Conservation (phyloP, 2,113 vertebrate species). For the Hylia prasina region DNA sequence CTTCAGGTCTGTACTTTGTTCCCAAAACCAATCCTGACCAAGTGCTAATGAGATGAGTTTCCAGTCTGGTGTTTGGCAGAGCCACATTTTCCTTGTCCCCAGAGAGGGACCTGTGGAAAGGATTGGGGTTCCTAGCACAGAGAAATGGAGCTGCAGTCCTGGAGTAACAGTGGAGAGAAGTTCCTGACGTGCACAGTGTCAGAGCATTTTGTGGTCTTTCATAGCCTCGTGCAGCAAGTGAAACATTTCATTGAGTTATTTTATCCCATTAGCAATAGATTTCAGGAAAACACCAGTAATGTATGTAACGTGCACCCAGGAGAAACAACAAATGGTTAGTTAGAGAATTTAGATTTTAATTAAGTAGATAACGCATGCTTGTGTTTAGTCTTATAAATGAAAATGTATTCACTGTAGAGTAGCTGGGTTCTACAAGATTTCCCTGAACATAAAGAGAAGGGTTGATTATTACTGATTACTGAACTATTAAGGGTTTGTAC, state of each 20-base stretch:
- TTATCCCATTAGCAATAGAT: conserved; percentile 53
- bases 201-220: neutral
- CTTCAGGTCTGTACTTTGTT: neutral
- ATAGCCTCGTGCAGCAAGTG: neutral
- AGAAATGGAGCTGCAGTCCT: neutral
- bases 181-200: accelerated
- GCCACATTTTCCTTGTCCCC: neutral
- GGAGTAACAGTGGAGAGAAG: neutral
- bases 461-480: conserved; percentile 73
- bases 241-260: conserved; percentile 27
- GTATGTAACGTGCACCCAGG: conserved; percentile 44
- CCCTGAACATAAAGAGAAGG: conserved; percentile 63
- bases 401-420: conserved; percentile 71
- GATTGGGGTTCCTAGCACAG: neutral
- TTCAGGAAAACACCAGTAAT: conserved; percentile 51
- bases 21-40: neutral
- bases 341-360: conserved; percentile 77
- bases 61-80: neutral
- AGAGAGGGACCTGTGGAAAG: neutral
- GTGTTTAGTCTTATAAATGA: conserved; percentile 63
- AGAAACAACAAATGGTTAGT: conserved; percentile 70
- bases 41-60: neutral
- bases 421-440: conserved; percentile 63
- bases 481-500: conserved; percentile 65
- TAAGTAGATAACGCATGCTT: conserved; percentile 74